These are phyloP conservation scores for Heteromormyrus szaboi DNA, from an alignment of 2,797 vertebrate genomes.

Conservation along the genomic window DNA sequence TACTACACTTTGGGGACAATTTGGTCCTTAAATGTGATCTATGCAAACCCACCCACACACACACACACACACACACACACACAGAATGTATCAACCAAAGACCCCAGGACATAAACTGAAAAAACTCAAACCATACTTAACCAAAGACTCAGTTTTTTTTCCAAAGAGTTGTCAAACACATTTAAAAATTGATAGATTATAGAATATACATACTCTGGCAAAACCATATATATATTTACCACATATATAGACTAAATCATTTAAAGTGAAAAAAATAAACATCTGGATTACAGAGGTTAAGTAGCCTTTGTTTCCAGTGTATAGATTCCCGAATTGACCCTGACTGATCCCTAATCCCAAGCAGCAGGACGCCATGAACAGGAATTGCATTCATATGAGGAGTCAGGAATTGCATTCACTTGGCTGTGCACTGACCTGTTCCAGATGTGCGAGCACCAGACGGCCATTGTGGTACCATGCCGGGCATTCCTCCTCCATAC, in stretches of 20 bases:
- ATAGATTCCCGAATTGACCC: background rate
- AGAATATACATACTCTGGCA: background rate
- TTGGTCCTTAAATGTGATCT: too few relatives aligned
- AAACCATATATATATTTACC: background rate
- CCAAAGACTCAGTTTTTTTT: background rate
- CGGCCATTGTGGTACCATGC: background rate
- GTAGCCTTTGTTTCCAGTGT: background rate
- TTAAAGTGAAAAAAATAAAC: background rate
- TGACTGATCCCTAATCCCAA: background rate
- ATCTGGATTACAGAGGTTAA: background rate
- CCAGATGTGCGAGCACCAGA: background rate
- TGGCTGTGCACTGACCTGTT: background rate
- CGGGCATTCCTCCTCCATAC: background rate
- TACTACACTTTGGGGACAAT: too few relatives aligned
- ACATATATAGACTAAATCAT: background rate
- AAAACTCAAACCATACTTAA: conserved; percentile 1
- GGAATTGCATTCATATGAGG: background rate
- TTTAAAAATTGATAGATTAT: background rate
- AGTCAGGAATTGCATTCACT: background rate
- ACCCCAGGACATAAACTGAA: background rate
- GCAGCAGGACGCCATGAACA: background rate
- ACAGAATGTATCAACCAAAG: background rate
- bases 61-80: background rate
- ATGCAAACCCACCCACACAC: too few relatives aligned
- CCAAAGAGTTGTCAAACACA: background rate